Percentiles rank a stretch among this genome's conserved stretches.
These are phyloP conservation scores for Drosophila cyrtoloma DNA, from an alignment of 2,888 invertebrate species.

Conservation along the genomic window DNA sequence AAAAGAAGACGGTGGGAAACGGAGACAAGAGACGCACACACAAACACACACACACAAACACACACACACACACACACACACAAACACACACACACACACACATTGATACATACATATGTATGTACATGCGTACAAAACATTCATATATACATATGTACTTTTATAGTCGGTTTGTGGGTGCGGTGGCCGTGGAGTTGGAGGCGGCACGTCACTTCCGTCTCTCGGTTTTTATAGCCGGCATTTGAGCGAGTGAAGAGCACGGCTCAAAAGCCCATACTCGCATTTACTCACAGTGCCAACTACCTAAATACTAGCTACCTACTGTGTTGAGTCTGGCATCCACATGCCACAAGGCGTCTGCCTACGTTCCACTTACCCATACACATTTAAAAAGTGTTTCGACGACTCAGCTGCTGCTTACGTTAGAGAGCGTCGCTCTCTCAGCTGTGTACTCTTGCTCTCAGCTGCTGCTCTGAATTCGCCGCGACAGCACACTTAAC, in stretches of 20 bases:
- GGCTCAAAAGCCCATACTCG: constrained; percentile 29
- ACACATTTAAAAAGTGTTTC: constrained; percentile 18
- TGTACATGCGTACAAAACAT: constrained; percentile 11
- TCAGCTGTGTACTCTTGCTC: constrained; percentile 31
- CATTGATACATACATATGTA: constrained; percentile 1
- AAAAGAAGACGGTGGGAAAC: constrained; percentile 15
- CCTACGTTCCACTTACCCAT: constrained; percentile 60
- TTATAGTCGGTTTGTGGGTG: constrained; percentile 53
- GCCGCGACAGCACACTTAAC: constrained; percentile 49
- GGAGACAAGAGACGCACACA: constrained; percentile 8
- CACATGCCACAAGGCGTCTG: constrained; percentile 64
- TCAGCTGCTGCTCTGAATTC: constrained; percentile 65
- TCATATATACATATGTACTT: constrained; percentile 10
- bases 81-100: constrained; percentile 1
- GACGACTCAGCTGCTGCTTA: constrained; percentile 55
- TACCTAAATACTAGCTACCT: constrained; percentile 17
- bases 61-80: background rate
- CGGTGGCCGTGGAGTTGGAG: constrained; percentile 48
- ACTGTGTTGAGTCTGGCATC: constrained; percentile 55
- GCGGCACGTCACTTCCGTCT: constrained; percentile 67
- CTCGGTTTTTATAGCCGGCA: constrained; percentile 61
- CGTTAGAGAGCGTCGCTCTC: constrained; percentile 21
- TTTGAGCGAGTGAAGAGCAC: constrained; percentile 40
- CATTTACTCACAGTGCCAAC: constrained; percentile 1
- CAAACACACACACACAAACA: background rate